Evolutionary conservation across 2,113 vertebrate genomes (phyloP), one percentile per base, ranked within the genome.

Genomic region (Andinoacara biseriatus): DNA sequence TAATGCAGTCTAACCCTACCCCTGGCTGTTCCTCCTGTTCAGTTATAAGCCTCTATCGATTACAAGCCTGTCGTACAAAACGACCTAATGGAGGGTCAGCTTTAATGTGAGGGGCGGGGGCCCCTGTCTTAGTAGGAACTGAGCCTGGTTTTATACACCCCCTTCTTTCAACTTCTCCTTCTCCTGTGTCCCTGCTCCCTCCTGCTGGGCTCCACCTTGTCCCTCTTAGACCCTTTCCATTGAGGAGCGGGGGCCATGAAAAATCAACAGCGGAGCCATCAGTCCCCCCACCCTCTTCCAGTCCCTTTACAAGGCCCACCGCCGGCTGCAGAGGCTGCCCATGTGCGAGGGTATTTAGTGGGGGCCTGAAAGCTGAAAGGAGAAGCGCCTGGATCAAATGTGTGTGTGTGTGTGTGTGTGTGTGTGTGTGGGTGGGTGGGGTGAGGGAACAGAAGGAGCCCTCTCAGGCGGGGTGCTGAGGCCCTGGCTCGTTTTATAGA

Each of bases 401-500:
- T 46, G 26, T 35, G 35, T 35, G 35, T 35, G 8, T 35, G 8
- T 35, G 35, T 35, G 35, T 8, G 17, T 9, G 35, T 35, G 35
- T 35, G 35, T 35, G 35, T 35, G 35, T 82, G 88, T 65, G 79
- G 43, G 76, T 56, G 58, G 7, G 40, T 24, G 31, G 31, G 62
- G 56, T 46, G 26, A 96, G 93, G 61, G 96, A 98, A 96, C 98
- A 99, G 97, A 99, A 99, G 97, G 98, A 97, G 95, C 95, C 96
- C 97, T 98, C 98, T 96, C 95, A 96, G 96, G 96, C 96, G 97
- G 97, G 97, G 92, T 90, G 97, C 95, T 96, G 96, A 94, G 95
- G 95, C 95, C 95, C 94, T 95, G 96, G 96, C 97, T 96, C 96
- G 96, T 98, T 99, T 98, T 98, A 99, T 98, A 97, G 97, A 98